Conservation (phyloP, 1,140 invertebrate genomes). For the Drosophila kepulauana region DNA sequence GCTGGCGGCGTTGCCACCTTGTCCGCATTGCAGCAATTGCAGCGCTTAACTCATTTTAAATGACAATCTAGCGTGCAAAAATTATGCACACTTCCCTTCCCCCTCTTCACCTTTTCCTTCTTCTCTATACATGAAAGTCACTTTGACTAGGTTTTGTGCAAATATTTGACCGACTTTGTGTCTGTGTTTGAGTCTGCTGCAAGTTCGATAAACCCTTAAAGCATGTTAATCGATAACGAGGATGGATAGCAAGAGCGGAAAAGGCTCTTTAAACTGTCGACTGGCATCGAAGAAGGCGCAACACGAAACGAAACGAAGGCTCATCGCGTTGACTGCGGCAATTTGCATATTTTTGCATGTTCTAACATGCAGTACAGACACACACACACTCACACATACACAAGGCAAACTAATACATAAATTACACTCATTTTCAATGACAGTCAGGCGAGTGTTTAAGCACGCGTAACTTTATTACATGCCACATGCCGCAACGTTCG, state of each 20-base stretch:
- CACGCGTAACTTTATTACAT: slow-evolving; percentile 75
- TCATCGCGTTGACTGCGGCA: slow-evolving; percentile 80
- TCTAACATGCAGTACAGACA: slow-evolving; percentile 68
- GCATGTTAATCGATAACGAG: slow-evolving; percentile 62
- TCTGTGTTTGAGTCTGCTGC: slow-evolving; percentile 20
- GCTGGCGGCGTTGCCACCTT: slow-evolving; percentile 36
- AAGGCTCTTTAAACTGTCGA: slow-evolving; percentile 71
- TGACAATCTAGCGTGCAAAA: slow-evolving; percentile 83
- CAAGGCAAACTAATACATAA: slow-evolving; percentile 58
- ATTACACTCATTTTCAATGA: slow-evolving; percentile 60
- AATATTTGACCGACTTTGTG: slow-evolving; percentile 51
- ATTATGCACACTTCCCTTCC: slow-evolving; percentile 57
- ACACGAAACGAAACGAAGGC: slow-evolving; percentile 54
- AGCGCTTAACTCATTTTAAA: slow-evolving; percentile 82
- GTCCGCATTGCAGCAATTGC: slow-evolving; percentile 78
- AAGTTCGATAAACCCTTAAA: slow-evolving; percentile 78
- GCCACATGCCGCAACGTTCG: slow-evolving; percentile 37
- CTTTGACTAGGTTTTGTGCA: slow-evolving; percentile 21
- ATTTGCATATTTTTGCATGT: slow-evolving; percentile 83
- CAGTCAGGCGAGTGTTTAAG: slow-evolving; percentile 56
- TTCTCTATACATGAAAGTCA: slow-evolving; percentile 8
- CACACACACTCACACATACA: slow-evolving; percentile 52
- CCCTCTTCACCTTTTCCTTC: slow-evolving; percentile 5
- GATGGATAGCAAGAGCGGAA: slow-evolving; percentile 41
- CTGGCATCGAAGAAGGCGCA: slow-evolving; percentile 47